Conservation (phyloP, 2,797 vertebrate genomes). For the Urosaurus nigricauda region DNA sequence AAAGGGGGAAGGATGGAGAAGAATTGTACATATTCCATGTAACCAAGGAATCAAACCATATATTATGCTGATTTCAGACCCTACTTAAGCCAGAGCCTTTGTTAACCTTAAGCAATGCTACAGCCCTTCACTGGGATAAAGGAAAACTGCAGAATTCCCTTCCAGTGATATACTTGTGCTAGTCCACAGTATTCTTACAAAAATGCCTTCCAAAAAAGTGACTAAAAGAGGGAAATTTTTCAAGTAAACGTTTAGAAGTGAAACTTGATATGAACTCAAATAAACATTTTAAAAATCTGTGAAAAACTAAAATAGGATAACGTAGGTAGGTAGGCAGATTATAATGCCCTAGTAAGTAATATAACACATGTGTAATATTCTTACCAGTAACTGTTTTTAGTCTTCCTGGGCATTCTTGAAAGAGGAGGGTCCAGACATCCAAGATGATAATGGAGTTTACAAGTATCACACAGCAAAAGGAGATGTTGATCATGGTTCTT, state of each 20-base stretch:
- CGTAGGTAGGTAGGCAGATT: background rate
- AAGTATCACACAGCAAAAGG: conserved; percentile 95
- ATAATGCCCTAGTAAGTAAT: conserved; percentile 6
- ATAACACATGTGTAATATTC: conserved; percentile 56
- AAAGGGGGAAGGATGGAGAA: too few relatives aligned
- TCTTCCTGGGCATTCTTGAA: conserved; percentile 98
- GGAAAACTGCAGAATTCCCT: background rate
- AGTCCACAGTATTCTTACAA: background rate
- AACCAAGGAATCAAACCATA: too few relatives aligned
- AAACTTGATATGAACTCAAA: conserved; percentile 3
- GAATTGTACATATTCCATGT: background rate
- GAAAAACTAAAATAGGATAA: background rate
- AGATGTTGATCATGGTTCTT: conserved; percentile 98
- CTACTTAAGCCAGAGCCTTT: background rate
- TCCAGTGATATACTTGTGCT: background rate
- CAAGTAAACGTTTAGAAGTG: background rate
- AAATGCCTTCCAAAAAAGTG: background rate
- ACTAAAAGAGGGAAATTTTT: background rate
- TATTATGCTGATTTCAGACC: background rate
- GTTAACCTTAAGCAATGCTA: background rate
- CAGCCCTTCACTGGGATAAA: background rate
- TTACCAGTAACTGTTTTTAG: conserved; percentile 99
- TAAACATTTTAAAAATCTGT: background rate
- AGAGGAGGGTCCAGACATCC: conserved; percentile 97
- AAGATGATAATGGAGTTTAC: conserved; percentile 98